phyloP scores from a whole-genome alignment of 2,888 invertebrate species.

The Eilema caniola region DNA sequence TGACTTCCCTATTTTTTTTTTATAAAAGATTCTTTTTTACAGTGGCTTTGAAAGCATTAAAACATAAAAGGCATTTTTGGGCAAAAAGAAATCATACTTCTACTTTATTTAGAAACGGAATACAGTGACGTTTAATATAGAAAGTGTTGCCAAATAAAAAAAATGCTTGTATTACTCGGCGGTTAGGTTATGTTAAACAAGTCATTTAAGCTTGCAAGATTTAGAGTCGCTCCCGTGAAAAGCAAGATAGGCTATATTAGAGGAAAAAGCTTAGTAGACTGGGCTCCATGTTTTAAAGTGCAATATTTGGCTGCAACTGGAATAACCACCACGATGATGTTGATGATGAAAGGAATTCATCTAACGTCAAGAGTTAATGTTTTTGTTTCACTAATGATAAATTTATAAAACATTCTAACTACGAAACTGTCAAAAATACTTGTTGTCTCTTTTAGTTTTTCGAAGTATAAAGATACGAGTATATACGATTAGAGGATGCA shows the following conservation, averaged over 20 bases:
- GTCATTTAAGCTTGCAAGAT: too few relatives aligned
- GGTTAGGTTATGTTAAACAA: too few relatives aligned
- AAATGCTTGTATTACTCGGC: too few relatives aligned
- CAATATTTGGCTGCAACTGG: neutral
- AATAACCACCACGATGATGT: neutral
- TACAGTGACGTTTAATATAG: neutral
- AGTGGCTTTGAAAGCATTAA: neutral
- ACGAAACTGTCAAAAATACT: neutral
- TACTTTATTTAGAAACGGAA: neutral
- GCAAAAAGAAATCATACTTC: neutral
- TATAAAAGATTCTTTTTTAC: neutral
- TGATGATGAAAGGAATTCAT: neutral
- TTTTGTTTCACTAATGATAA: too few relatives aligned
- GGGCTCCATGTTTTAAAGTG: too few relatives aligned
- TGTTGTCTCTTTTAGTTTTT: constrained; percentile 2
- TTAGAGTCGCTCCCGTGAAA: too few relatives aligned
- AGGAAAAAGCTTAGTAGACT: too few relatives aligned
- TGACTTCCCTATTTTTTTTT: constrained; percentile 38
- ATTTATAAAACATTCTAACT: neutral
- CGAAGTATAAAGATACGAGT: constrained; percentile 41
- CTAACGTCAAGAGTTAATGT: neutral
- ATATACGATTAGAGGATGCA: constrained; percentile 61
- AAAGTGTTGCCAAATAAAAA: too few relatives aligned
- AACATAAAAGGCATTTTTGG: neutral
- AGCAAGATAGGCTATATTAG: too few relatives aligned